Evolutionary conservation across 2,113 vertebrate genomes (phyloP), one percentile per base, ranked within the genome.

Genomic region (Eurypyga helias): DNA sequence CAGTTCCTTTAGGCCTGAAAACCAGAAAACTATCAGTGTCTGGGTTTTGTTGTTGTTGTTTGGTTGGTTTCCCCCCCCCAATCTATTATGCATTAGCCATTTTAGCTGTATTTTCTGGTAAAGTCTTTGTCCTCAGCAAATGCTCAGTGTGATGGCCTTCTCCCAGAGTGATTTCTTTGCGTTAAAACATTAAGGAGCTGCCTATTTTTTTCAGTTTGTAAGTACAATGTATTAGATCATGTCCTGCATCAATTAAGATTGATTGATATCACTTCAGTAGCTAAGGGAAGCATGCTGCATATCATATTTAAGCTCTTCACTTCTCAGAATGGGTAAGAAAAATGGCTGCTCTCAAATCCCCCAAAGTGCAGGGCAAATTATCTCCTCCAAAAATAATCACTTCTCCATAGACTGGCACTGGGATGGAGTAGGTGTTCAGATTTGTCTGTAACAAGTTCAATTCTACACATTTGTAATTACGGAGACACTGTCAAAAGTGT

Each of bases 371-470:
- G 85, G 60, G 84, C 29, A 89, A 91, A 91, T 92, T 52, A 62
- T 77, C 78, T 67, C 54, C 90, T 83, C 65, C 36, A 84, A 76
- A 96, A 95, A 60, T 26, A 82, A 89, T 72, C 13, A 71, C 69
- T 94, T 95, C 79, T 89, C 70, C 48, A 76, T 71, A 93, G 72
- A 84, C 58, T 89, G 67, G 71, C 60, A 51, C 46, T 58, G 45
- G 34, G 21, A 77, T 73, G 33, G 80, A 93, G 87, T 89, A 78
- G 83, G 73, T 66, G 62, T 85, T 96, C 70, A 80, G 83, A 95
- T 92, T 91, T 96, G 85, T 92, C 48, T 71, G 21, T 77, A 89
- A 65, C 34, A 67, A 92, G 57, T 97, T 96, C 75, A 89, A 2
- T 64, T 93, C 77, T 73, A 83, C 72, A 80, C 66, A 83, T 78